A percentile compares a stretch with the other conserved stretches of the same genome.
Conservation (phyloP, 30 jellyfish, hydroid and myxozoan genomes). For the Catostylus mosaicus region DNA sequence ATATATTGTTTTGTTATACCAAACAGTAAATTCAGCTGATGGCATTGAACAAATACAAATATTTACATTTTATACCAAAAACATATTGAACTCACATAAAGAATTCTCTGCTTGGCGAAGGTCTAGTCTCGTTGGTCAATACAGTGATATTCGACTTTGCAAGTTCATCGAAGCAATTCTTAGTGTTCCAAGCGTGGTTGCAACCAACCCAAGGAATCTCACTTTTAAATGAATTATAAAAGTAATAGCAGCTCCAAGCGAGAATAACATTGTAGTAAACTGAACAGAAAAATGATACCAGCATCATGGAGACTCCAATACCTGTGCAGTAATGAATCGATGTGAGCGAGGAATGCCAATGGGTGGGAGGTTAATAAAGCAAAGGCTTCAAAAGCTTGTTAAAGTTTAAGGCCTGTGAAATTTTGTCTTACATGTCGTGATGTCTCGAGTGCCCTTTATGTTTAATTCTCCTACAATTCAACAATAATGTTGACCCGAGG, state of each 20-base stretch:
- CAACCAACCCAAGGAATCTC: conserved; percentile 93
- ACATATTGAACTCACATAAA: conserved; percentile 71
- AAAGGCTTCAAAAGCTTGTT: no score
- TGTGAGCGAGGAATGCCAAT: no score
- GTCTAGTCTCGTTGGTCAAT: conserved; percentile 3
- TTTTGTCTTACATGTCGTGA: no score
- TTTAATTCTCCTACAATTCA: no score
- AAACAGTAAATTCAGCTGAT: background rate
- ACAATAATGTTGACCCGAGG: no score
- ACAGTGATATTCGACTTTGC: background rate
- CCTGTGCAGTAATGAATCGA: conserved; percentile 37
- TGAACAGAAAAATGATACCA: conserved; percentile 79
- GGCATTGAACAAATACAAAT: background rate
- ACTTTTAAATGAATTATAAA: conserved; percentile 65
- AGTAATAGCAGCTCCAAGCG: conserved; percentile 95
- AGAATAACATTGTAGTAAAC: conserved; percentile 88
- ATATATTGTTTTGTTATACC: no score
- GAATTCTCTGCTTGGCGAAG: conserved; percentile 89
- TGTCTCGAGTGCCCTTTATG: no score
- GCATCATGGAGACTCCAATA: conserved; percentile 84
- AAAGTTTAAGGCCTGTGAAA: no score
- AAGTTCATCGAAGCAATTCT: conserved; percentile 63
- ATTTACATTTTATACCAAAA: no score
- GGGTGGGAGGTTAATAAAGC: no score
- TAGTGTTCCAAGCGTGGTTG: conserved; percentile 77